Evolutionary conservation across 1,140 invertebrate genomes (phyloP), one percentile per base, ranked within the genome.

Genomic region (Brachionus rotundiformis): DNA sequence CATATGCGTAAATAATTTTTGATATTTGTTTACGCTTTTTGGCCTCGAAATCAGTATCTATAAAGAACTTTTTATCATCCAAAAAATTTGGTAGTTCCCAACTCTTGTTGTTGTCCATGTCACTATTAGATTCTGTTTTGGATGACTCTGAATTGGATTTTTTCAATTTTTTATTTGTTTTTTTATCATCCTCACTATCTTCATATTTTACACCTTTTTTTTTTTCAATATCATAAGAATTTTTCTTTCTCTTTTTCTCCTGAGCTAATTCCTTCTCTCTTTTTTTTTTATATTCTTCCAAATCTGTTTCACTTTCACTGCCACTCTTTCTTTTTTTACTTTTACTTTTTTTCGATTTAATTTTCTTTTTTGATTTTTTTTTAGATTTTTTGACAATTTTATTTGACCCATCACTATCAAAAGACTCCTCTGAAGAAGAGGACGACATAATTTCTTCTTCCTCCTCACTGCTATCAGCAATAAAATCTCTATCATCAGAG

Each of bases 401-500:
- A n/a, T 27, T 25, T 29, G 47, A 61, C 8, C 25, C 59, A 79
- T 79, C 76, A 59, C 29, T 59, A 10, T 79, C 39, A 59, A 29
- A 31, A 16, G 63, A 59, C 36, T n/a, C 27, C 19, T 54, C 41
- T 1, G 44, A 29, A 1, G 47, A 79, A 0, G 31, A 39, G 11
- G 23, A 36, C 1, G 31, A 11, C 27, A 41, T 11, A 11, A 36
- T 59, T 11, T 79, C 44, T 2, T 79, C 76, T 23, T 79, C 76
- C 13, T 59, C 76, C 13, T 59, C 47, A 63, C 39, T 49, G 41
- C 47, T 59, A 44, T 44, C 36, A 13, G 29, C 76, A 19, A 79
- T 79, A 79, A 79, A 79, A 41, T 79, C 76, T 36, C 25, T 54
- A 79, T 81, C 79, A 16, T 81, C 79, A n/a, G 54, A 61, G 49